Evolutionary conservation across 2,113 vertebrate genomes (phyloP).

Genomic region (Casuarius casuarius): DNA sequence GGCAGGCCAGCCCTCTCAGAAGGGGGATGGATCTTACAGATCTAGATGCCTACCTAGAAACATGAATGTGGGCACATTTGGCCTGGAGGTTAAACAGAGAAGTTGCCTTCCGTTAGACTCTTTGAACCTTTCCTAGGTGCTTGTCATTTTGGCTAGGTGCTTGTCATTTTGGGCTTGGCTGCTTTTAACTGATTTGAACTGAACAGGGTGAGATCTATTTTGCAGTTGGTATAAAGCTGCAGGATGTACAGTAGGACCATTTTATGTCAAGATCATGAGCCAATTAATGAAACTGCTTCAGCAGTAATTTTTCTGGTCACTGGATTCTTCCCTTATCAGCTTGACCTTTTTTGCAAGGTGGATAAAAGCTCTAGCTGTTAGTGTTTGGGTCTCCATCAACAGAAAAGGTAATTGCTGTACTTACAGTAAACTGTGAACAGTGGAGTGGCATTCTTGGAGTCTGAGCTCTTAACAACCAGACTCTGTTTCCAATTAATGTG

Average conservation of each 20-base stretch:
- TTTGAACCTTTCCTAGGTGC: background rate
- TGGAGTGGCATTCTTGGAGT: slow-evolving; percentile 55
- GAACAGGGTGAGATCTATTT: background rate
- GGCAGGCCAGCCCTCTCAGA: too few relatives aligned
- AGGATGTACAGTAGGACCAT: background rate
- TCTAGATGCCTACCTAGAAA: background rate
- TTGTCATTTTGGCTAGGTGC: background rate
- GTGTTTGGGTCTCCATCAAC: background rate
- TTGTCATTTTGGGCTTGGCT: background rate
- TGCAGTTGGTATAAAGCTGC: background rate
- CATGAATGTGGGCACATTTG: background rate
- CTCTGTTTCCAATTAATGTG: slow-evolving; percentile 62
- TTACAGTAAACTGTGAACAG: slow-evolving; percentile 34
- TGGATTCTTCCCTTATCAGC: background rate
- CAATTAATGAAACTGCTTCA: background rate
- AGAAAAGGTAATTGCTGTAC: slow-evolving; percentile 6
- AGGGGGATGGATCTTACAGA: too few relatives aligned
- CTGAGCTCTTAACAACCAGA: background rate
- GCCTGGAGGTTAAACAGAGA: background rate
- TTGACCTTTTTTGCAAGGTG: background rate
- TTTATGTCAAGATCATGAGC: background rate
- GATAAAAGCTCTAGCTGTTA: background rate
- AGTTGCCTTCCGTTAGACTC: background rate
- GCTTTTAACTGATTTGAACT: background rate
- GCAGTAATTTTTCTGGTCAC: background rate